These are phyloP conservation scores for Platichthys flesus DNA, from an alignment of 2,113 vertebrate genomes.

Conservation along the genomic window DNA sequence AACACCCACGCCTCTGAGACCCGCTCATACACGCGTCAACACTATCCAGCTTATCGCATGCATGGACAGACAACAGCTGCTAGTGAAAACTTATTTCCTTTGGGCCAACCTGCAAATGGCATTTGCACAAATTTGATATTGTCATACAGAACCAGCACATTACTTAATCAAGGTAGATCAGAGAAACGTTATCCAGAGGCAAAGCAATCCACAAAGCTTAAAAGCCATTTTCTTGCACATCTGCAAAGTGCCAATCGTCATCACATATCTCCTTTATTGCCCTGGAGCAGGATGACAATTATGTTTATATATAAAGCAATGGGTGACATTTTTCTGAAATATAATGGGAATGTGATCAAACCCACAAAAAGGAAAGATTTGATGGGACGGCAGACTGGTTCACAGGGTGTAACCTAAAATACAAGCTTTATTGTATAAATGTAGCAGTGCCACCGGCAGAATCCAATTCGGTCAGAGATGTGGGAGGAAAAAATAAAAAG, in stretches of 20 bases:
- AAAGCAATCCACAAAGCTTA: conserved; percentile 21
- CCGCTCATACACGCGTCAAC: conserved; percentile 29
- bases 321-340: conserved; percentile 55
- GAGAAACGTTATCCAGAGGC: conserved; percentile 28
- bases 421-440: conserved; percentile 39
- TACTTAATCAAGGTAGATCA: conserved; percentile 46
- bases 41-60: conserved; percentile 51
- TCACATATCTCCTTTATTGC: background rate
- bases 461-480: conserved; percentile 38
- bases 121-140: conserved; percentile 71
- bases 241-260: conserved; percentile 7
- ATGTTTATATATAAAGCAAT: conserved; percentile 12
- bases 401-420: conserved; percentile 27
- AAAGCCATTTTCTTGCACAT: conserved; percentile 25
- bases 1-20: conserved; percentile 35
- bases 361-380: conserved; percentile 13
- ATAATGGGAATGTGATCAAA: conserved; percentile 51
- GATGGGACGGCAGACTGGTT: background rate
- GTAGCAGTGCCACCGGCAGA: conserved; percentile 37
- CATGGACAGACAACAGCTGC: conserved; percentile 63
- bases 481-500: conserved; percentile 39
- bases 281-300: background rate
- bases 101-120: conserved; percentile 40
- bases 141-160: conserved; percentile 65
- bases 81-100: conserved; percentile 50